phyloP scores from a whole-genome alignment of 1,140 invertebrate genomes.

The Lordiphosa stackelbergi region DNA sequence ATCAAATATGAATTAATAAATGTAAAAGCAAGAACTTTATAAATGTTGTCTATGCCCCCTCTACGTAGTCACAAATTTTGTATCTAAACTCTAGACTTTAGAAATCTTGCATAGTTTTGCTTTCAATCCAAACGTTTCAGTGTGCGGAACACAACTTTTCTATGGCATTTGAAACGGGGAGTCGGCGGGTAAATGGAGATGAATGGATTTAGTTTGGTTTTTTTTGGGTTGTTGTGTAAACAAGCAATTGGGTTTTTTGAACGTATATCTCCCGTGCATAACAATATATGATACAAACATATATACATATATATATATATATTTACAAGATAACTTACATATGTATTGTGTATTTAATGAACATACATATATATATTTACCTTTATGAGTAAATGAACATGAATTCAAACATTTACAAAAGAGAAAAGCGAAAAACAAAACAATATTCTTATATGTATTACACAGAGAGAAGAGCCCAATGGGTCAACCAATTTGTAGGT shows the following conservation, averaged over 20 bases:
- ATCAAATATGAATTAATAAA: constrained; percentile 1
- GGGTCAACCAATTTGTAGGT: constrained; percentile 33
- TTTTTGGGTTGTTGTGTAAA: constrained; percentile 34
- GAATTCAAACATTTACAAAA: constrained; percentile 46
- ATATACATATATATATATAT: constrained; percentile 55
- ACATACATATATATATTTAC: constrained; percentile 42
- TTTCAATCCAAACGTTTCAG: constrained; percentile 60
- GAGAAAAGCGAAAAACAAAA: constrained; percentile 1
- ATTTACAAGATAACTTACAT: constrained; percentile 59
- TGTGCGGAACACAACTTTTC: constrained; percentile 16
- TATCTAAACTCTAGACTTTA: constrained; percentile 35
- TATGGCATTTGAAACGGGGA: constrained; percentile 17
- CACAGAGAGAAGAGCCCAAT: constrained; percentile 15
- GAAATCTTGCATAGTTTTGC: constrained; percentile 37
- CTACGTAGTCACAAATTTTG: constrained; percentile 50
- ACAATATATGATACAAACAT: constrained; percentile 29
- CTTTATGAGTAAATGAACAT: constrained; percentile 29
- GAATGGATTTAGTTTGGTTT: neutral
- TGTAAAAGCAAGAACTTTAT: constrained; percentile 43
- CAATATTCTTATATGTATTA: constrained; percentile 63
- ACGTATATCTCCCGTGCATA: constrained; percentile 37
- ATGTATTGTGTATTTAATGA: constrained; percentile 42
- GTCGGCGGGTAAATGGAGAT: constrained; percentile 10
- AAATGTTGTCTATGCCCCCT: constrained; percentile 65
- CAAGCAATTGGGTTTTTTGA: constrained; percentile 62